A percentile compares a stretch with the other conserved stretches of the same genome.
These are phyloP conservation scores for Orchesella cincta DNA, from an alignment of 1,140 invertebrate genomes.

Conservation along the genomic window DNA sequence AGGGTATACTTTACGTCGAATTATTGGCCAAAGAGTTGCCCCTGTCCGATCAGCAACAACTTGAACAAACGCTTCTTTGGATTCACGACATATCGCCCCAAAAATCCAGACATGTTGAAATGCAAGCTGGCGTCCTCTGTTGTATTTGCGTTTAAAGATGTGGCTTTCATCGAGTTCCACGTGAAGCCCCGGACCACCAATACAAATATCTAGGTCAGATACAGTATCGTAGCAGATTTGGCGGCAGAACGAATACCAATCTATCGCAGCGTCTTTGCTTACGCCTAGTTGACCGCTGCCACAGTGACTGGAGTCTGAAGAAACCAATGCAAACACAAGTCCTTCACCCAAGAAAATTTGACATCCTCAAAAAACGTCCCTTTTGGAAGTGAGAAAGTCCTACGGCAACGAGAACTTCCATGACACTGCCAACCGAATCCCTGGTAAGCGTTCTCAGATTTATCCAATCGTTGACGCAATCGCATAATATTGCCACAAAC, in stretches of 20 bases:
- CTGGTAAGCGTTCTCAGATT: not conserved
- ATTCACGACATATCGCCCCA: constrained; percentile 39
- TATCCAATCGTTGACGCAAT: not conserved
- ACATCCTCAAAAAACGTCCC: constrained; percentile 28
- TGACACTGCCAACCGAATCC: no score
- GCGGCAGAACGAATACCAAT: constrained; percentile 29
- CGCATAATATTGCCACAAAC: not conserved
- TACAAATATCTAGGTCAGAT: constrained; percentile 21
- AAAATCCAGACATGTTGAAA: constrained; percentile 40
- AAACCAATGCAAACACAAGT: constrained; percentile 38
- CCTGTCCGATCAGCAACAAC: constrained; percentile 32
- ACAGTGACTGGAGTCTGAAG: constrained; percentile 24
- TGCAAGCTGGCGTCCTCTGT: constrained; percentile 33
- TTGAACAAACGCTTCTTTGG: constrained; percentile 33
- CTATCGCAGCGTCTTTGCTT: constrained; percentile 10
- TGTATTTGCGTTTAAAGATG: constrained; percentile 34
- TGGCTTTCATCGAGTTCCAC: constrained; percentile 43
- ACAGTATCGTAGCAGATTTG: constrained; percentile 12
- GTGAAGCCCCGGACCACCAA: constrained; percentile 26
- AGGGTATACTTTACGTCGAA: constrained; percentile 1
- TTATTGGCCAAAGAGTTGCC: constrained; percentile 32
- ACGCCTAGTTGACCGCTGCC: constrained; percentile 30
- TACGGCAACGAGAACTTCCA: not conserved
- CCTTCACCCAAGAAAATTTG: constrained; percentile 1
- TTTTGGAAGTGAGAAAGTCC: not conserved